Evolutionary conservation across 2,888 invertebrate species (phyloP).

Genomic region (Drosophila mayaguana): DNA sequence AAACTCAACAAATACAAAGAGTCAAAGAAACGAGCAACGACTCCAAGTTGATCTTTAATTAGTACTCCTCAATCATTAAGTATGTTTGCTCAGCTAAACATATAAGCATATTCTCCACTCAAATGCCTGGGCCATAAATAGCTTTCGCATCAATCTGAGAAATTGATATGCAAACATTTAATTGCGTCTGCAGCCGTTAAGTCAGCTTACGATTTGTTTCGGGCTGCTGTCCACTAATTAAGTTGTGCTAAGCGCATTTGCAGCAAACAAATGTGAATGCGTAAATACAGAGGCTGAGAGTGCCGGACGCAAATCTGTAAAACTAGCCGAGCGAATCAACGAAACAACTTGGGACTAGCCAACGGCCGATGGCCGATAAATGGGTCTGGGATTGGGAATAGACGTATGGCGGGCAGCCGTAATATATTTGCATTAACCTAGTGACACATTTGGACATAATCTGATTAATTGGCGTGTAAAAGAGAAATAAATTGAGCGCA

Average conservation of each 20-base stretch:
- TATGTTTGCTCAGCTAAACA: neutral
- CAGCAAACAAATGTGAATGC: constrained; percentile 6
- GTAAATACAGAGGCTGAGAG: neutral
- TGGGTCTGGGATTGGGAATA: constrained; percentile 16
- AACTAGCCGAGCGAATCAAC: constrained; percentile 19
- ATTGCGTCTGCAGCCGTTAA: constrained; percentile 25
- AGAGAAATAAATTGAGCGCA: constrained; percentile 67
- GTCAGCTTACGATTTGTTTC: constrained; percentile 65
- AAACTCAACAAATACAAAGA: neutral
- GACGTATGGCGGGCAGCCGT: constrained; percentile 22
- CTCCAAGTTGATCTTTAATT: neutral
- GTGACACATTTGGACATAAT: constrained; percentile 81
- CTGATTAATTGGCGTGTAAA: constrained; percentile 77
- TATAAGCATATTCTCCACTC: neutral
- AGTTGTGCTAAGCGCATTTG: constrained; percentile 63
- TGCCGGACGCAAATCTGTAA: constrained; percentile 33
- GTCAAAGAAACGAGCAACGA: neutral
- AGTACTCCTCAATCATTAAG: neutral
- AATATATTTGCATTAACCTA: constrained; percentile 80
- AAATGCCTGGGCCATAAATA: constrained; percentile 1
- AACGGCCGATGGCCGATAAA: constrained; percentile 26
- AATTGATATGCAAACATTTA: constrained; percentile 13
- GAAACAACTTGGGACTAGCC: constrained; percentile 21
- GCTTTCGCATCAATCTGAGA: constrained; percentile 10
- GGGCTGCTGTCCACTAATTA: constrained; percentile 64